Percentiles rank a stretch among this genome's conserved stretches.
phyloP scores from a whole-genome alignment of 92 coral and sea anemone species.

The Diadumene lineata region DNA sequence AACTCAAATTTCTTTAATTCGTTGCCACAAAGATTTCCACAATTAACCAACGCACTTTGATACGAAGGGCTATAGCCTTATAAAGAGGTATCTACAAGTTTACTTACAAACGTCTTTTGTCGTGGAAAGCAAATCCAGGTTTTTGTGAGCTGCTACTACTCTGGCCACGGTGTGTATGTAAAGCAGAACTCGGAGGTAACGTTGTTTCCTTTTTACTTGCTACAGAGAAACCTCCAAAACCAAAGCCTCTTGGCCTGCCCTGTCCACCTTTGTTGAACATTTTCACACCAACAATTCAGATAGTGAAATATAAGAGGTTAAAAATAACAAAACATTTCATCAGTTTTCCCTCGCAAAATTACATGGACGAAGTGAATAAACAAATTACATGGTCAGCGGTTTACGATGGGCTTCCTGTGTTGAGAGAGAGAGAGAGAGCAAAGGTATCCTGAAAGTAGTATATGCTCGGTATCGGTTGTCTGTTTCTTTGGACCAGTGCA shows the following conservation, averaged over 20 bases:
- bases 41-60: not conserved
- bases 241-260: slow-evolving; percentile 93
- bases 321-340: not conserved
- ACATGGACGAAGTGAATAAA: not conserved
- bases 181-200: slow-evolving; percentile 13
- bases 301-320: not conserved
- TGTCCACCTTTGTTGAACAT: slow-evolving; percentile 92
- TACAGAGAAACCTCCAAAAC: slow-evolving; percentile 90
- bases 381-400: not conserved
- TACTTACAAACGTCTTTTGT: slow-evolving; percentile 59
- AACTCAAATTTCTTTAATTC: no score
- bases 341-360: not conserved
- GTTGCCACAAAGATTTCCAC: no score
- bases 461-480: no score
- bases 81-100: not conserved
- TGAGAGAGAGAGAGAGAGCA: no score
- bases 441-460: no score
- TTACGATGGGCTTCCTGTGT: not conserved
- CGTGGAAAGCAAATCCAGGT: slow-evolving; percentile 30
- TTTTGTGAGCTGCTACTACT: not conserved
- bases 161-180: slow-evolving; percentile 2
- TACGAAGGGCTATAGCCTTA: not conserved
- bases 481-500: no score
- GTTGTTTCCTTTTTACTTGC: slow-evolving; percentile 76
- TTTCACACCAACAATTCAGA: not conserved